phyloP scores from a whole-genome alignment of 2,113 vertebrate species.

The Rhinolophus ferrumequinum region DNA sequence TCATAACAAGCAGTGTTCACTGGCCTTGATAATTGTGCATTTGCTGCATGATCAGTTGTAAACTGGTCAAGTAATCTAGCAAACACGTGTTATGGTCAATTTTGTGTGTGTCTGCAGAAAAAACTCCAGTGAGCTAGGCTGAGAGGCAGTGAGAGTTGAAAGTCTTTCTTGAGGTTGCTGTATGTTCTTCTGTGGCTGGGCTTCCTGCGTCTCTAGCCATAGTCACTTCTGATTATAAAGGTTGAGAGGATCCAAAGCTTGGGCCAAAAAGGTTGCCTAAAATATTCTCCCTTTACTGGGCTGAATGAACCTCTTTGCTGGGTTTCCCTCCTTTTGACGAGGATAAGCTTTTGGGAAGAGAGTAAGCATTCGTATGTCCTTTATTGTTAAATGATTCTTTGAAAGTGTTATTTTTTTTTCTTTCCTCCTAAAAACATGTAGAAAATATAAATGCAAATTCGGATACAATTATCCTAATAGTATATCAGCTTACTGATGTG shows the following conservation, averaged over 20 bases:
- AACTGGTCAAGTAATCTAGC: background rate
- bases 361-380: background rate
- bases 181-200: background rate
- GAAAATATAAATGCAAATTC: background rate
- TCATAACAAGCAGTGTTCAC: background rate
- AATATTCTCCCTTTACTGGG: background rate
- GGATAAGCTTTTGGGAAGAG: background rate
- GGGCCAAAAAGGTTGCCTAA: background rate
- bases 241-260: background rate
- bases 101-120: background rate
- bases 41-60: background rate
- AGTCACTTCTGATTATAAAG: background rate
- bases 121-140: background rate
- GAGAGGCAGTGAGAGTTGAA: background rate
- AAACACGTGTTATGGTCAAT: background rate
- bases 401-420: conserved; percentile 7
- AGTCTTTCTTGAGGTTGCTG: background rate
- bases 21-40: background rate
- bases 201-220: background rate
- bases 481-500: background rate
- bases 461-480: background rate
- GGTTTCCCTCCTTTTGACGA: background rate
- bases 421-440: conserved; percentile 32
- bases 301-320: background rate
- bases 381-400: background rate